Evolutionary conservation across 2,113 vertebrate genomes (phyloP).

Genomic region (rabbit (Oryctolagus cuniculus)): DNA sequence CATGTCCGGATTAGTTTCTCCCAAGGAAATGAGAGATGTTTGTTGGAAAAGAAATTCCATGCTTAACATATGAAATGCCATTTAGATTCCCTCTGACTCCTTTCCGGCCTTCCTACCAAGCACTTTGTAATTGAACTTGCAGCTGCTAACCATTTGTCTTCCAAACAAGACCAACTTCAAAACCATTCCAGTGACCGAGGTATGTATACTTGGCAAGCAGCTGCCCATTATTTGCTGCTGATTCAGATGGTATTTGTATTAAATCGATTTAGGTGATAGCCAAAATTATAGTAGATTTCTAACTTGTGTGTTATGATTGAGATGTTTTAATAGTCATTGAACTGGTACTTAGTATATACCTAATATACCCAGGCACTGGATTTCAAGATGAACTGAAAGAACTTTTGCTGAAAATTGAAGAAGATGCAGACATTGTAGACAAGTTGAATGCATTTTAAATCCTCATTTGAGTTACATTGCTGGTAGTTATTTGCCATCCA

Average conservation of each 20-base stretch:
- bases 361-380: background rate
- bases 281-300: slow-evolving; percentile 52
- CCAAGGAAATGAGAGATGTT: slow-evolving; percentile 65
- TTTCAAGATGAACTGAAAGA: slow-evolving; percentile 19
- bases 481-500: background rate
- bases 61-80: slow-evolving; percentile 60
- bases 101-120: slow-evolving; percentile 62
- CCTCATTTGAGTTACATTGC: slow-evolving; percentile 48
- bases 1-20: slow-evolving; percentile 44
- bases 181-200: slow-evolving; percentile 68
- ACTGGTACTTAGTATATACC: background rate
- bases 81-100: slow-evolving; percentile 48
- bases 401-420: slow-evolving; percentile 39
- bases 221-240: slow-evolving; percentile 56
- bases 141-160: slow-evolving; percentile 81
- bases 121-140: slow-evolving; percentile 71
- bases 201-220: slow-evolving; percentile 55
- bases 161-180: slow-evolving; percentile 56
- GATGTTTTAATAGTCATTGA: slow-evolving; percentile 16
- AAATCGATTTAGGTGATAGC: slow-evolving; percentile 62
- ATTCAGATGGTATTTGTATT: slow-evolving; percentile 53
- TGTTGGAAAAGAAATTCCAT: slow-evolving; percentile 71
- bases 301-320: slow-evolving; percentile 46
- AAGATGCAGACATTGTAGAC: background rate
- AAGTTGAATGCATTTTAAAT: slow-evolving; percentile 24